Evolutionary conservation across 2,888 invertebrate genomes (phyloP).

Genomic region (Selenia dentaria): DNA sequence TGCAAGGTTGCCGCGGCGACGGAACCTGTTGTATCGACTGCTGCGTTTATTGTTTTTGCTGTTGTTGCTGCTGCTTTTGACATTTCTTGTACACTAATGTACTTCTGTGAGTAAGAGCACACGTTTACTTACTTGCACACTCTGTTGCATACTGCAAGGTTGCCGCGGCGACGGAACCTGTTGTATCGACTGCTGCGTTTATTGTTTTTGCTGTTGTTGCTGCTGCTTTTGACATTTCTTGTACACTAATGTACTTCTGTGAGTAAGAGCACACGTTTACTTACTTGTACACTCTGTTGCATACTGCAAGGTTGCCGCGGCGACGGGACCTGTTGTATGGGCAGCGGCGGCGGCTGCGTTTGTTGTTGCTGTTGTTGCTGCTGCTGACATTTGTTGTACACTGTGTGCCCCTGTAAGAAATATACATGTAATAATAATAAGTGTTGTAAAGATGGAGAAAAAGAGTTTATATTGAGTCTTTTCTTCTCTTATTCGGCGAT

Average conservation of each 20-base stretch:
- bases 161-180: conserved; percentile 62
- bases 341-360: conserved; percentile 42
- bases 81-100: too few relatives aligned
- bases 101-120: too few relatives aligned
- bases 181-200: conserved; percentile 55
- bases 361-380: conserved; percentile 33
- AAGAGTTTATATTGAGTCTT: too few relatives aligned
- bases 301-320: conserved; percentile 60
- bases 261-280: conserved; percentile 8
- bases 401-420: conserved; percentile 75
- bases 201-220: conserved; percentile 40
- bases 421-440: too few relatives aligned
- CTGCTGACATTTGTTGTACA: conserved; percentile 73
- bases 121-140: conserved; percentile 43
- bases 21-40: too few relatives aligned
- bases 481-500: too few relatives aligned
- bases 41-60: too few relatives aligned
- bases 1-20: too few relatives aligned
- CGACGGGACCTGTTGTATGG: conserved; percentile 66
- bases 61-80: too few relatives aligned
- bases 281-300: conserved; percentile 72
- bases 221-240: too few relatives aligned
- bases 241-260: too few relatives aligned
- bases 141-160: conserved; percentile 47
- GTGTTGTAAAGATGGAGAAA: too few relatives aligned